A percentile compares a stretch with the other conserved stretches of the same genome.
Evolutionary conservation across 1,140 invertebrate species (phyloP).

Genomic region (Xylocopa sonorina): DNA sequence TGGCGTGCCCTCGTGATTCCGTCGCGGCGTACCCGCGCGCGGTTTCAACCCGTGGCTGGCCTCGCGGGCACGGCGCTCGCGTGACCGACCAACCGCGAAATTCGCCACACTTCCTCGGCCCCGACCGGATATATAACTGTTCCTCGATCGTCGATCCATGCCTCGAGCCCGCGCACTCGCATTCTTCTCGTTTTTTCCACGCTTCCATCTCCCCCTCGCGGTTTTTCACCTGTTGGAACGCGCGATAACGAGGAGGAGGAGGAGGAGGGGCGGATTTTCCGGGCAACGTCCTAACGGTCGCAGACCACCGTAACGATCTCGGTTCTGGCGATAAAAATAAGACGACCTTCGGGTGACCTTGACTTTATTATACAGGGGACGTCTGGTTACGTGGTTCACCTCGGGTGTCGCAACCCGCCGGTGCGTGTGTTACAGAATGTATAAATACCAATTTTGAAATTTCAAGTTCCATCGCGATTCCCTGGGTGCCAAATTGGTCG

Average conservation of each 20-base stretch:
- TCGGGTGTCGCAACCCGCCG: too few species aligned
- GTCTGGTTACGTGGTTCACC: too few species aligned
- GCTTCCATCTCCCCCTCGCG: too few species aligned
- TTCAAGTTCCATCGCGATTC: background rate
- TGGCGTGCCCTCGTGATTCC: constrained; percentile 44
- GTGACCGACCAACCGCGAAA: constrained; percentile 36
- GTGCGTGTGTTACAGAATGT: too few species aligned
- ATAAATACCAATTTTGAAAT: background rate
- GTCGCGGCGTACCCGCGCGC: background rate
- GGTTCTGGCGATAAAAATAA: background rate
- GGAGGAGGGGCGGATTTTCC: background rate
- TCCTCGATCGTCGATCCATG: constrained; percentile 24
- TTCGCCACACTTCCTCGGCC: constrained; percentile 38
- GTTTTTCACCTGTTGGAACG: background rate
- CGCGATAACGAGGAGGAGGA: background rate
- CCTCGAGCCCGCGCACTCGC: background rate
- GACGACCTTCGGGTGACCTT: background rate
- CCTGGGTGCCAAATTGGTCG: background rate
- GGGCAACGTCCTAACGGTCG: background rate
- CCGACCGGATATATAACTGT: constrained; percentile 35
- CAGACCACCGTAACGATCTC: too few species aligned
- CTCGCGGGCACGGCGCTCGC: constrained; percentile 10
- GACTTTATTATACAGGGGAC: background rate
- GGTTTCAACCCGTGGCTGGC: background rate
- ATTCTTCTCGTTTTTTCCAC: background rate